Percentiles rank a stretch among this genome's conserved stretches.
Evolutionary conservation across 2,888 invertebrate species (phyloP).

Genomic region (Salpingus planirostris): DNA sequence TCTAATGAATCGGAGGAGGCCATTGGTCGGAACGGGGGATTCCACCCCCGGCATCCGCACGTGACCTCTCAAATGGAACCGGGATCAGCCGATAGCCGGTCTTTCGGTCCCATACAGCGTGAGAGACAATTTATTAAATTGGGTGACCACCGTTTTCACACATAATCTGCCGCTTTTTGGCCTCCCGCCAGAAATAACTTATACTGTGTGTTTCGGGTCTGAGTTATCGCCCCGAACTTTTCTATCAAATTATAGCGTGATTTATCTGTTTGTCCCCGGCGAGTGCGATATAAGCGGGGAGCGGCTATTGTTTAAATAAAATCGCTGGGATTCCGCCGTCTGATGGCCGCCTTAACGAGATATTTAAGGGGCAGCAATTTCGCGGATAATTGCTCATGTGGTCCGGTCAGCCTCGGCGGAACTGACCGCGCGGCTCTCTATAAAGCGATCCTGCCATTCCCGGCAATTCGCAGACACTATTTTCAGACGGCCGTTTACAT

Average conservation of each 20-base stretch:
- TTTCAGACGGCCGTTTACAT: too few relatives aligned
- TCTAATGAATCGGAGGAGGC: too few relatives aligned
- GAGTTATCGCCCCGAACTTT: too few relatives aligned
- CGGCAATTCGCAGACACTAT: slow-evolving; percentile 7
- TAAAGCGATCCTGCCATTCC: slow-evolving; percentile 9
- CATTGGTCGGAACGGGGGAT: too few relatives aligned
- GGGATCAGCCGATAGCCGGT: slow-evolving; percentile 18
- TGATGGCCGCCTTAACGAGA: slow-evolving; percentile 14
- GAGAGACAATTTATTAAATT: slow-evolving; percentile 13
- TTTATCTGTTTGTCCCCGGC: slow-evolving; percentile 3
- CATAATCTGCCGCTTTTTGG: too few relatives aligned
- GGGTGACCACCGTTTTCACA: slow-evolving; percentile 9
- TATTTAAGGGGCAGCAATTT: slow-evolving; percentile 13
- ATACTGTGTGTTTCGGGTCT: too few relatives aligned
- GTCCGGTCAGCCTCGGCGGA: slow-evolving; percentile 7
- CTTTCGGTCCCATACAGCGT: too few relatives aligned
- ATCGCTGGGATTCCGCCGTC: slow-evolving; percentile 9
- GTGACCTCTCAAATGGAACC: slow-evolving; percentile 24
- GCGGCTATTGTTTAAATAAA: slow-evolving; percentile 13
- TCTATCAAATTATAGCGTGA: slow-evolving; percentile 7
- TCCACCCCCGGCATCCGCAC: slow-evolving; percentile 11
- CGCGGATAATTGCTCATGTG: slow-evolving; percentile 9
- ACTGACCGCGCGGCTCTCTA: slow-evolving; percentile 8
- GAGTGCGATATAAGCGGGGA: too few relatives aligned
- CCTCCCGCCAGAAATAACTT: slow-evolving; percentile 8